These are phyloP conservation scores for Tuberolachnus salignus DNA, from an alignment of 2,888 invertebrate genomes.

Conservation along the genomic window DNA sequence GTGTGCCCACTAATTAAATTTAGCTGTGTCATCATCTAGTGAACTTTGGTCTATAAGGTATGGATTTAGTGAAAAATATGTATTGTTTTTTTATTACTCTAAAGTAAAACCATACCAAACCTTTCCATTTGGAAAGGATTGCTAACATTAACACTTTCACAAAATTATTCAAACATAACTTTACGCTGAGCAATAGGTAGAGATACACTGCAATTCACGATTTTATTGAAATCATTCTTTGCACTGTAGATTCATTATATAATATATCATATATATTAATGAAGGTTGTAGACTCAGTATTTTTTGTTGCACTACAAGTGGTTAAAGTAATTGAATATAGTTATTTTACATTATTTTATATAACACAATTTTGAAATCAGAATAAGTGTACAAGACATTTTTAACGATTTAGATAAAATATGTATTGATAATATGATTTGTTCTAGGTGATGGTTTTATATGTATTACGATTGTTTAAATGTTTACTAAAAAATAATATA, in stretches of 20 bases:
- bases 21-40: slow-evolving; percentile 15
- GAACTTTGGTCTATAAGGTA: background rate
- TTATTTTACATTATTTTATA: background rate
- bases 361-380: background rate
- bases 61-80: slow-evolving; percentile 6
- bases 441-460: background rate
- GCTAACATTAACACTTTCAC: background rate
- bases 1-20: slow-evolving; percentile 29
- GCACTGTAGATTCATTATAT: background rate
- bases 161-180: background rate
- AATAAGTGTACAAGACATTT: background rate
- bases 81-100: background rate
- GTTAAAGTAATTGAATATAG: background rate
- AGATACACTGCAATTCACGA: background rate
- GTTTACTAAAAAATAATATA: background rate
- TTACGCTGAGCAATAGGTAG: background rate
- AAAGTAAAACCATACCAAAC: background rate
- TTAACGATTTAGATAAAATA: background rate
- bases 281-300: background rate
- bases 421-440: background rate
- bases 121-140: background rate
- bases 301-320: background rate
- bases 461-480: background rate
- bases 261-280: background rate
- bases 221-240: slow-evolving; percentile 4